Evolutionary conservation across 2,888 invertebrate genomes (phyloP).

Genomic region (Ecliptopera silaceata): DNA sequence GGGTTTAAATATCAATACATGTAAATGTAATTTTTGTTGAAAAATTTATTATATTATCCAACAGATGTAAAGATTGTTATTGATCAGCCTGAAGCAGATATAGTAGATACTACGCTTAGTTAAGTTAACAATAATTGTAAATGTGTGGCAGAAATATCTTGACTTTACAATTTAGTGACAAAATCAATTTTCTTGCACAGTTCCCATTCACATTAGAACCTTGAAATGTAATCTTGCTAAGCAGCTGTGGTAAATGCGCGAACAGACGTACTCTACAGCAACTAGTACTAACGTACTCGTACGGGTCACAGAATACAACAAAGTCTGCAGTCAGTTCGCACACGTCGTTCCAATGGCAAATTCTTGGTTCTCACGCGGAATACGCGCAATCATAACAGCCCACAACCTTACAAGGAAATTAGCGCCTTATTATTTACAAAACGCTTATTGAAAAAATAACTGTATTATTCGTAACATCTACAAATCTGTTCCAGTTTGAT

Average conservation of each 20-base stretch:
- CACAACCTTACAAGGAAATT: constrained; percentile 47
- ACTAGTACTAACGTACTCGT: constrained; percentile 17
- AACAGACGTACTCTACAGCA: constrained; percentile 38
- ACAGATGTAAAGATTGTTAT: constrained; percentile 3
- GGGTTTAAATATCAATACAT: background rate
- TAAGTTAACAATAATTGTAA: constrained; percentile 5
- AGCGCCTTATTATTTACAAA: constrained; percentile 37
- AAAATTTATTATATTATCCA: constrained; percentile 4
- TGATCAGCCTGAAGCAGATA: background rate
- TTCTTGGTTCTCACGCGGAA: constrained; percentile 73
- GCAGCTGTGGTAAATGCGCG: constrained; percentile 48
- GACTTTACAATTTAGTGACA: constrained; percentile 11
- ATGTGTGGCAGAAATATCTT: background rate
- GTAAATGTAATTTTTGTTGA: constrained; percentile 8
- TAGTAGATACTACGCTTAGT: background rate
- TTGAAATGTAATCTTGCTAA: constrained; percentile 64
- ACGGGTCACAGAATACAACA: constrained; percentile 35
- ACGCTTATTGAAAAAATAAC: constrained; percentile 4
- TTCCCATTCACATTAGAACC: constrained; percentile 68
- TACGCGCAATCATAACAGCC: constrained; percentile 57
- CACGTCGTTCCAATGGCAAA: constrained; percentile 51
- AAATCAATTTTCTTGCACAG: constrained; percentile 41
- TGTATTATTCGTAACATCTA: no score
- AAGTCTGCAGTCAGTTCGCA: constrained; percentile 39
- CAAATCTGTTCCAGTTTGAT: no score